These are phyloP conservation scores for Mylabris sibirica DNA, from an alignment of 2,888 invertebrate genomes.

Conservation along the genomic window DNA sequence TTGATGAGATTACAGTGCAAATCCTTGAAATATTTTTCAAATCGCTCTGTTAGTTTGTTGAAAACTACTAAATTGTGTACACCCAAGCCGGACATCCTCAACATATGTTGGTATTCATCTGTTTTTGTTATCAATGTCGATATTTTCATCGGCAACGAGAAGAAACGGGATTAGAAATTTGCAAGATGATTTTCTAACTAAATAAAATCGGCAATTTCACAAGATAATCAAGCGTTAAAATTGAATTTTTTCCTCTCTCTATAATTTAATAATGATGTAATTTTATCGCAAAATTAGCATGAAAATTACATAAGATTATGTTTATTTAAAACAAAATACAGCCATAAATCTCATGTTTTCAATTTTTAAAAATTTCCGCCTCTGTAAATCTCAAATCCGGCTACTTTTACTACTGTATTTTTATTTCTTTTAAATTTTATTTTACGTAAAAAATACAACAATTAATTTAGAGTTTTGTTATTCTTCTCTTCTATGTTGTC, in stretches of 20 bases:
- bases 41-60: too few species aligned
- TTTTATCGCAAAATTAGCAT: neutral
- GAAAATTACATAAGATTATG: neutral
- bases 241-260: neutral
- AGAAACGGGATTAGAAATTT: too few species aligned
- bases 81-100: too few species aligned
- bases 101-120: constrained; percentile 22
- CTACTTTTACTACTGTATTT: neutral
- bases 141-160: constrained; percentile 14
- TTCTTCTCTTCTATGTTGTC: neutral
- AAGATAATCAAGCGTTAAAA: neutral
- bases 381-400: neutral
- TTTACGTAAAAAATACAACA: neutral
- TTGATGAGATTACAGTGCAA: too few species aligned
- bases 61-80: too few species aligned
- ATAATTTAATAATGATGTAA: neutral
- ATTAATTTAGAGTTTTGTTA: neutral
- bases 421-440: neutral
- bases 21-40: too few species aligned
- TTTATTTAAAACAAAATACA: neutral
- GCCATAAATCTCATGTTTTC: neutral
- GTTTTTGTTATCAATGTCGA: constrained; percentile 27
- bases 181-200: neutral
- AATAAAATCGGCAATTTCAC: neutral
- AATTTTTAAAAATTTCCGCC: too few species aligned